phyloP scores from a whole-genome alignment of 2,888 invertebrate genomes.

The Rotaria sp. region DNA sequence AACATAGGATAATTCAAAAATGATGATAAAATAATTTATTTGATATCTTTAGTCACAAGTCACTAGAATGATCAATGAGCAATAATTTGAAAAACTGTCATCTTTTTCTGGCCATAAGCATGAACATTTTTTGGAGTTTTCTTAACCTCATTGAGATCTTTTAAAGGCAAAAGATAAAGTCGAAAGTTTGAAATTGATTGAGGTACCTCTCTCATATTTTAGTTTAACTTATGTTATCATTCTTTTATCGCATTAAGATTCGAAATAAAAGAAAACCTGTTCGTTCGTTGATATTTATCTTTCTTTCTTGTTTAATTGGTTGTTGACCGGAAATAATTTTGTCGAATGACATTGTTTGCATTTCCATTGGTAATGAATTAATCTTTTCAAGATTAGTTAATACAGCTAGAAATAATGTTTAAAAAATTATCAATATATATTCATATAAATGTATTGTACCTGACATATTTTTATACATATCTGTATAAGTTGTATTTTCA shows the following conservation, averaged over 20 bases:
- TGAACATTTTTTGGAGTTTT: no score
- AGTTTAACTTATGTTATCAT: no score
- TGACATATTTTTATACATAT: constrained; percentile 24
- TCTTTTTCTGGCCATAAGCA: no score
- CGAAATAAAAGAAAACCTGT: background rate
- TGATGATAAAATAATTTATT: no score
- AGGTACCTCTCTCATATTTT: no score
- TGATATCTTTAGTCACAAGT: no score
- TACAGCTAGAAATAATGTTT: background rate
- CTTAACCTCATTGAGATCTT: no score
- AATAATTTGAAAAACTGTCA: no score
- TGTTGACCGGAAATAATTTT: background rate
- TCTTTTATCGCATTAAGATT: background rate
- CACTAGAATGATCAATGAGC: no score
- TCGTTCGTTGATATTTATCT: background rate
- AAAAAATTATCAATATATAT: background rate
- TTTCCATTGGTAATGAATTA: constrained; percentile 20
- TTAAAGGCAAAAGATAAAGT: no score
- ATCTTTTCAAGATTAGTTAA: constrained; percentile 17
- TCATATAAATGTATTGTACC: background rate
- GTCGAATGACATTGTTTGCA: background rate
- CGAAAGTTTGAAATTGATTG: no score
- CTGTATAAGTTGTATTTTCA: background rate
- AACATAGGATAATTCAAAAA: no score
- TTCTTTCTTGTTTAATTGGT: background rate